Evolutionary conservation across 2,888 invertebrate species (phyloP), one percentile per base, ranked within the genome.

Genomic region (Apamea anceps): DNA sequence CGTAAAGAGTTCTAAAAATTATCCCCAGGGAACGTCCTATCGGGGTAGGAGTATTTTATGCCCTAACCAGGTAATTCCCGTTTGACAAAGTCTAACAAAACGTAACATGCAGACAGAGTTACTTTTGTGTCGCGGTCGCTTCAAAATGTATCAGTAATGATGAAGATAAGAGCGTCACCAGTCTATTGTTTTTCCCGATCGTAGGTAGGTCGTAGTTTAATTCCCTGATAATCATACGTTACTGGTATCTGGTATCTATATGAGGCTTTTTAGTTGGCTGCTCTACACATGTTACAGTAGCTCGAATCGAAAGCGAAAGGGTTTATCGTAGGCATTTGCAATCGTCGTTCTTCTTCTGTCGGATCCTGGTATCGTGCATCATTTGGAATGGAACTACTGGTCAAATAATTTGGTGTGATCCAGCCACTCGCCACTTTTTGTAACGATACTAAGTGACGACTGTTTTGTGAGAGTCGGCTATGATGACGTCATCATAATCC

Each of bases 391-490:
- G 72, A 15, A 75, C 82, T 82, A 48, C 78, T 84, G 62, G 13
- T 51, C 7, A 15, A 42, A 37, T 25, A 5, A 21, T 18, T 15
- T 13, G 2, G 65, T 54, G 13, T 32, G 2, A 2, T 28, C 5
- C 15, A 65, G 15, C 48, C 32, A 60, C 54, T 68, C 71, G 37
- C 18, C 45, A 74, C 63, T 77, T 83, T 78, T 73, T 86, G 72
- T 73, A 66, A 45, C 77, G 77, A 48, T 67, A 74, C 70, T 77
- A 79, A 82, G 82, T 60, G 62, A 68, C 54, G 67, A 75, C 6
- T 82, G 66, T 77, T 77, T 77, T 67, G 86, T 76, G 45, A 28
- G 37, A 65, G 65, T 42, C 37, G 5, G 45, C 82, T 51, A 42
- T 72, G 70, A 62, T 10, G 65, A 57, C 18, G 65, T 72, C 54